Evolutionary conservation across 2,888 invertebrate species (phyloP).

Genomic region (Epinotia demarniana): DNA sequence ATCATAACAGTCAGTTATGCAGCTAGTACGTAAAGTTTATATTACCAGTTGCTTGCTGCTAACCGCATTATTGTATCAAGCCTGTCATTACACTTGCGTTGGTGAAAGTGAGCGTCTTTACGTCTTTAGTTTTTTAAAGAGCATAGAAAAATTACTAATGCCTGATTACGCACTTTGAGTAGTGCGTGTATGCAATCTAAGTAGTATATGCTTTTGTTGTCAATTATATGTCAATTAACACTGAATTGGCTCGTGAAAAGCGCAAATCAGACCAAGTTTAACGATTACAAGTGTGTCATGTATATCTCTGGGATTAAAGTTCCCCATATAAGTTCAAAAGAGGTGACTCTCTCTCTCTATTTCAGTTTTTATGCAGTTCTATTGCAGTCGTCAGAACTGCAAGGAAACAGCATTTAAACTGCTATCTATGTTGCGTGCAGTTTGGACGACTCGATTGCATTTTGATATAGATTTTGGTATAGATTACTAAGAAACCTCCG

Average conservation of each 20-base stretch:
- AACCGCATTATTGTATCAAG: neutral
- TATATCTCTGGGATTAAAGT: neutral
- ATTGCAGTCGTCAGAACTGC: too few relatives aligned
- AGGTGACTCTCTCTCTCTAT: too few relatives aligned
- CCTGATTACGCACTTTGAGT: constrained; percentile 3
- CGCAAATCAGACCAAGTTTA: neutral
- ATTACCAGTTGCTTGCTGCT: neutral
- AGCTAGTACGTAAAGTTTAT: neutral
- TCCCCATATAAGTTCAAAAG: too few relatives aligned
- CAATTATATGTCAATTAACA: neutral
- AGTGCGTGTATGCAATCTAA: neutral
- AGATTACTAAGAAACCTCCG: too few relatives aligned
- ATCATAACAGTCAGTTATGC: neutral
- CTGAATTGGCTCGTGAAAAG: constrained; percentile 9
- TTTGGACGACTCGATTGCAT: too few relatives aligned
- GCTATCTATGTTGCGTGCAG: too few relatives aligned
- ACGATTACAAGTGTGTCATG: neutral
- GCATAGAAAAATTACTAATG: constrained; percentile 1
- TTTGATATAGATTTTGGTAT: too few relatives aligned
- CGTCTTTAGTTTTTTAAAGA: neutral
- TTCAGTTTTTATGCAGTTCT: too few relatives aligned
- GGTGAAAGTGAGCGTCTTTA: constrained; percentile 18
- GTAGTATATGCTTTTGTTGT: neutral
- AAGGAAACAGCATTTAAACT: too few relatives aligned
- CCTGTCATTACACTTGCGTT: constrained; percentile 18